Percentiles rank a stretch among this genome's conserved stretches.
phyloP scores from a whole-genome alignment of 2,888 invertebrate species.

The Papilio gigon region DNA sequence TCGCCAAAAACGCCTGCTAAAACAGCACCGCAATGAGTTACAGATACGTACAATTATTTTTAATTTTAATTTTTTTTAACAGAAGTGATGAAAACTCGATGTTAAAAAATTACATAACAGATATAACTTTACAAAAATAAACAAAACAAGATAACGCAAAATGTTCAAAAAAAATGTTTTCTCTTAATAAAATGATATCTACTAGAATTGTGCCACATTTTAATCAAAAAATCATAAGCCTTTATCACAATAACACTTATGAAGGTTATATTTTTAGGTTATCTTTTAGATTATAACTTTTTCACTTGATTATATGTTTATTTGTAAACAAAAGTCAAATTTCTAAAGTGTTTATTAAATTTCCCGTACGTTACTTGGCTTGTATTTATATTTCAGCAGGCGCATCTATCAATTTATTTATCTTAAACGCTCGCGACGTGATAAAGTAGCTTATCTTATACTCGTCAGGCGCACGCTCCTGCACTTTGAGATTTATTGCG shows the following conservation, averaged over 20 bases:
- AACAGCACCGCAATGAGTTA: background rate
- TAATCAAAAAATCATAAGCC: no score
- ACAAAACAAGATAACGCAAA: no score
- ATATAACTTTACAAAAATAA: no score
- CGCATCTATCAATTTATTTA: slow-evolving; percentile 19
- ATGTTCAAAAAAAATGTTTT: no score
- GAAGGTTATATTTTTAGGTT: no score
- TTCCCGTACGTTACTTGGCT: background rate
- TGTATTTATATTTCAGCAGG: slow-evolving; percentile 3
- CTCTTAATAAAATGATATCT: no score
- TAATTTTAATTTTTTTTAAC: no score
- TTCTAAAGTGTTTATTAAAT: background rate
- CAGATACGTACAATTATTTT: no score
- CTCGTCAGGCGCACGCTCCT: slow-evolving; percentile 5
- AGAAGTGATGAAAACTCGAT: no score
- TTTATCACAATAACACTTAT: background rate
- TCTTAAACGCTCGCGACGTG: slow-evolving; percentile 14
- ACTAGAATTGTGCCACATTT: no score
- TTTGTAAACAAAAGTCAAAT: background rate
- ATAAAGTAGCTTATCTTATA: slow-evolving; percentile 14
- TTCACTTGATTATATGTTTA: background rate
- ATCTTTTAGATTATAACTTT: background rate
- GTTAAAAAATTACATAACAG: no score
- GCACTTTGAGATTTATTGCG: slow-evolving; percentile 6
- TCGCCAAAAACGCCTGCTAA: background rate